phyloP scores from a whole-genome alignment of 2,113 vertebrate genomes.

The Oreotrochilus melanogaster region DNA sequence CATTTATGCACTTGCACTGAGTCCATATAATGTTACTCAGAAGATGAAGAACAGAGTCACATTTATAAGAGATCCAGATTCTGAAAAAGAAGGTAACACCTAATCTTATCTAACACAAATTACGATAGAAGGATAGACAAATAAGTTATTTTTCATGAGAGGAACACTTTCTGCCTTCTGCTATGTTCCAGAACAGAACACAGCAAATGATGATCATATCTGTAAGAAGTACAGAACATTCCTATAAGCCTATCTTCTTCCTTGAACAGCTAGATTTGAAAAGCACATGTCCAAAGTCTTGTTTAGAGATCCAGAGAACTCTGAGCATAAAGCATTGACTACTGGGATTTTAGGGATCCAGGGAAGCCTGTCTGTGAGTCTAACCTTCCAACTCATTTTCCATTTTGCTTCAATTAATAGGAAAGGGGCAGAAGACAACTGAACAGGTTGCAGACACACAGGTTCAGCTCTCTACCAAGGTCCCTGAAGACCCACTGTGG shows the following conservation, averaged over 20 bases:
- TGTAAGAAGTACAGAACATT: not conserved
- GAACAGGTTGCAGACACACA: not conserved
- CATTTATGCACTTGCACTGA: rapidly evolving
- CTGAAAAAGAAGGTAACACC: not conserved
- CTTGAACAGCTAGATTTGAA: not conserved
- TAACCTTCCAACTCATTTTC: not conserved
- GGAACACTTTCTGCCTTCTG: not conserved
- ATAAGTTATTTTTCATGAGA: not conserved
- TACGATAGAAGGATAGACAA: not conserved
- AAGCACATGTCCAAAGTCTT: not conserved
- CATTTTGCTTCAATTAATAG: not conserved
- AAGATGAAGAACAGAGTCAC: not conserved
- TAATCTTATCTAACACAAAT: not conserved
- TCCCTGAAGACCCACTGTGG: not conserved
- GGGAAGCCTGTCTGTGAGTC: not conserved
- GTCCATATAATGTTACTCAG: not conserved
- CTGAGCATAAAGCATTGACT: not conserved
- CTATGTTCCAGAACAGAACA: not conserved
- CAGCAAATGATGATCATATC: not conserved
- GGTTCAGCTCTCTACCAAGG: not conserved
- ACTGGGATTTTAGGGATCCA: not conserved
- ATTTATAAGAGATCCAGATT: not conserved
- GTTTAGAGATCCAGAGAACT: not conserved
- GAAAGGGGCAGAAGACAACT: not conserved
- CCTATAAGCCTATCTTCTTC: not conserved